Percentiles rank a stretch among this genome's conserved stretches.
phyloP scores from a whole-genome alignment of 2,113 vertebrate species.

The Saimiri boliviensis region DNA sequence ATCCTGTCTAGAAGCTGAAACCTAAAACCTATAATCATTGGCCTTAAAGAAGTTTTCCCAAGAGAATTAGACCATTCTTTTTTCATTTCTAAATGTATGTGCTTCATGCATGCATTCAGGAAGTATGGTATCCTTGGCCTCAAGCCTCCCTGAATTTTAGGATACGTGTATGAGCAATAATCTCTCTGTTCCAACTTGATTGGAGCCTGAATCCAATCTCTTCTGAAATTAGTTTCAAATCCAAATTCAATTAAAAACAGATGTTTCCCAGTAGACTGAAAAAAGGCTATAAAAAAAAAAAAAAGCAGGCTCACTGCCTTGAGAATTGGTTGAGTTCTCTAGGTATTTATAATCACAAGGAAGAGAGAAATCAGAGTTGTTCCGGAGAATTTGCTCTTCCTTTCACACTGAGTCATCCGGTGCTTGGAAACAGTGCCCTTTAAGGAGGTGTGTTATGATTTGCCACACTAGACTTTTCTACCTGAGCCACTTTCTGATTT shows the following conservation, averaged over 20 bases:
- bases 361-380: constrained; percentile 57
- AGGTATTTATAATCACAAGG: constrained; percentile 77
- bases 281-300: constrained; percentile 28
- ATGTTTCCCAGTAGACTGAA: constrained; percentile 81
- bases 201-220: constrained; percentile 83
- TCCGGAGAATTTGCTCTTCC: not conserved
- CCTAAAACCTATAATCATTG: constrained; percentile 75
- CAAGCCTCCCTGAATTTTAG: constrained; percentile 24
- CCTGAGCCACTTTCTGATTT: constrained; percentile 13
- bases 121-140: constrained; percentile 60
- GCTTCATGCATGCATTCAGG: constrained; percentile 40
- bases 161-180: constrained; percentile 76
- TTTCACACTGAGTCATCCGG: not conserved
- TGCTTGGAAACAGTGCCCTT: not conserved
- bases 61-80: constrained; percentile 64
- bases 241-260: constrained; percentile 83
- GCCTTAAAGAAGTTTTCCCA: constrained; percentile 54
- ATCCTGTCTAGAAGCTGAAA: constrained; percentile 59
- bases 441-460: not conserved
- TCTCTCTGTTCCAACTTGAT: constrained; percentile 82
- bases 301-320: constrained; percentile 59
- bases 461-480: not conserved
- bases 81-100: constrained; percentile 66
- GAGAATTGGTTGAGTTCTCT: constrained; percentile 61
- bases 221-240: constrained; percentile 80